Percentiles rank a stretch among this genome's conserved stretches.
These are phyloP conservation scores for Mus musculus DNA, from an alignment of 2,113 vertebrate species.

Conservation along the genomic window DNA sequence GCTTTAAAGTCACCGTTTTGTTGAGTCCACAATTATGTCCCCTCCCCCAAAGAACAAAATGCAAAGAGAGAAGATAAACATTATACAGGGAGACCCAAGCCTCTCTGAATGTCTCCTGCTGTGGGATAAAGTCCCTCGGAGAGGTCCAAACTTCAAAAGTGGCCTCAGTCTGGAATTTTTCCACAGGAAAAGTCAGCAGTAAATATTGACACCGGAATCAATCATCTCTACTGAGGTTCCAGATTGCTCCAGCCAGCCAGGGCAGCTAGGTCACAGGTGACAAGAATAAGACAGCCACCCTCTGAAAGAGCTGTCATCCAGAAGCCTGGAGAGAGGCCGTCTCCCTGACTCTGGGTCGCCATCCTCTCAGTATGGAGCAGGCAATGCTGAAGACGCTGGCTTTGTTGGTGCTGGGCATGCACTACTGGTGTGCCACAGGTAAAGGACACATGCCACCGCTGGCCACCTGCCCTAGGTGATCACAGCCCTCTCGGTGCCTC, in stretches of 20 bases:
- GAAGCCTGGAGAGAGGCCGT: fast-evolving
- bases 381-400: not conserved
- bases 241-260: not conserved
- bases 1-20: not conserved
- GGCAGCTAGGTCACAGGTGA: constrained; percentile 59
- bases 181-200: constrained; percentile 58
- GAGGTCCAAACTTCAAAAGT: constrained; percentile 56
- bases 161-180: constrained; percentile 21
- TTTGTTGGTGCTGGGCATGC: constrained; percentile 43
- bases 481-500: fast-evolving
- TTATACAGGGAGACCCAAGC: fast-evolving
- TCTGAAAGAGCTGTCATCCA: not conserved
- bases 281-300: constrained; percentile 1
- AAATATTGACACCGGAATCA: constrained; percentile 81
- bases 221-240: constrained; percentile 72
- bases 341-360: not conserved
- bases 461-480: fast-evolving
- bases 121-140: constrained; percentile 24
- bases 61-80: not conserved
- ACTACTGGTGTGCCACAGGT: constrained; percentile 59
- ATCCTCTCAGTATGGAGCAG: not conserved
- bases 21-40: not conserved
- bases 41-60: not conserved
- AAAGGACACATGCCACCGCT: not conserved
- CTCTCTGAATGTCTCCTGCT: not conserved